phyloP scores from a whole-genome alignment of 2,888 invertebrate species.

The Synanthedon tipuliformis region DNA sequence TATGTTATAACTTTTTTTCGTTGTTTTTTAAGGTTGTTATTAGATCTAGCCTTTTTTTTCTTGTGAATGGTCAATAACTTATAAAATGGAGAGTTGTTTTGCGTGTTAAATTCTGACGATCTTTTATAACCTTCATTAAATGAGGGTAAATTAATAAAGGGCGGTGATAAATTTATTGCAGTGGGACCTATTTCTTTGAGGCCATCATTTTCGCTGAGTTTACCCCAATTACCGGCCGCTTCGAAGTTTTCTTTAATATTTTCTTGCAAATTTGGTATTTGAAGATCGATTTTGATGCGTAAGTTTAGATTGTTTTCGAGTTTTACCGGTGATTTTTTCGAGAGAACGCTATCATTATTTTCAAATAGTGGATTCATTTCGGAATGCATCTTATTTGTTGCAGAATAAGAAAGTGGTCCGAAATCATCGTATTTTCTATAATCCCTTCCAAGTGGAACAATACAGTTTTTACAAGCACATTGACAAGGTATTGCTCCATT shows the following conservation, averaged over 20 bases:
- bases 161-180: conserved; percentile 31
- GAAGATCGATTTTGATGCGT: conserved; percentile 48
- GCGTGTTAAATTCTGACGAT: conserved; percentile 9
- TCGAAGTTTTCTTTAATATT: conserved; percentile 13
- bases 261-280: conserved; percentile 39
- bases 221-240: background rate
- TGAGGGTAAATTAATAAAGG: conserved; percentile 40
- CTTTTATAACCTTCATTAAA: conserved; percentile 38
- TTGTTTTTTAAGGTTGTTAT: conserved; percentile 41
- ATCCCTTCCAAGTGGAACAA: conserved; percentile 15
- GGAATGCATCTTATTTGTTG: no score
- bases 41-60: conserved; percentile 43
- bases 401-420: no score
- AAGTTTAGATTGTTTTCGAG: conserved; percentile 37
- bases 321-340: conserved; percentile 12
- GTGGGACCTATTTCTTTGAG: background rate
- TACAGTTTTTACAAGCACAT: conserved; percentile 44
- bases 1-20: conserved; percentile 42
- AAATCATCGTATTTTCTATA: background rate
- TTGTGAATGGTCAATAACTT: conserved; percentile 45
- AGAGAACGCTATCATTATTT: conserved; percentile 1
- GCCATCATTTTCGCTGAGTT: conserved; percentile 10
- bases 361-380: background rate
- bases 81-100: conserved; percentile 28
- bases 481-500: conserved; percentile 33